A percentile compares a stretch with the other conserved stretches of the same genome.
These are phyloP conservation scores for Ochotona curzoniae DNA, from an alignment of 2,113 vertebrate genomes.

Conservation along the genomic window DNA sequence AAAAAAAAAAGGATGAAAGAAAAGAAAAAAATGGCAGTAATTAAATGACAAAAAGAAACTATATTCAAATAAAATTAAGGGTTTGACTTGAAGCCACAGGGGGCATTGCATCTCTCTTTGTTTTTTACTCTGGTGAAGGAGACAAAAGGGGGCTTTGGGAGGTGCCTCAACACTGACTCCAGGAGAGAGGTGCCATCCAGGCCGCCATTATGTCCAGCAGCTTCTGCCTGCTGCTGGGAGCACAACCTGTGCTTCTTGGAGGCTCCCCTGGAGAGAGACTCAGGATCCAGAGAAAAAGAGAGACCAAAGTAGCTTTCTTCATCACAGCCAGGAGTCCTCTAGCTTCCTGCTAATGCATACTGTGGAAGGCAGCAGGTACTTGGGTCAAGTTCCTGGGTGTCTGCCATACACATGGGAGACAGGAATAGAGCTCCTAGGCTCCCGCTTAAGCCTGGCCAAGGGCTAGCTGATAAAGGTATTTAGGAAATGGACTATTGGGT, in stretches of 20 bases:
- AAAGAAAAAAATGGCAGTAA: slow-evolving; percentile 82
- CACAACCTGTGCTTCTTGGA: not conserved
- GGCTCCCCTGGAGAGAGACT: not conserved
- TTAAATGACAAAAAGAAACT: slow-evolving; percentile 84
- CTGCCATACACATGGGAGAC: too few relatives aligned
- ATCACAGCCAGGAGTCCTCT: not conserved
- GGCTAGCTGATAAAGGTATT: too few relatives aligned
- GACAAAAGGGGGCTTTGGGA: slow-evolving; percentile 66
- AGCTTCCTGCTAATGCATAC: too few relatives aligned
- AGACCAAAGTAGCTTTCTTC: not conserved
- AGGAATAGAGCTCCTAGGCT: too few relatives aligned
- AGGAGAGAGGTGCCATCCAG: not conserved
- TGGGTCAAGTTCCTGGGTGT: too few relatives aligned
- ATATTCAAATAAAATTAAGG: slow-evolving; percentile 85
- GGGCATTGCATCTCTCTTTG: slow-evolving; percentile 75
- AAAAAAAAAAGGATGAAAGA: slow-evolving; percentile 61
- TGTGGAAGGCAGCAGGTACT: too few relatives aligned
- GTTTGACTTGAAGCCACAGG: slow-evolving; percentile 85
- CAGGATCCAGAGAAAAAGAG: not conserved
- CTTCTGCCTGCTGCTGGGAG: not conserved
- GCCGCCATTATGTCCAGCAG: accelerated
- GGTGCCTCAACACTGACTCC: slow-evolving; percentile 36
- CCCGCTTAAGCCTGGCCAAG: too few relatives aligned
- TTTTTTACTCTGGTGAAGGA: slow-evolving; percentile 68
- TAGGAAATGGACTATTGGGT: too few relatives aligned